Base-by-base conservation (phyloP, 2,888 invertebrate genomes). In the Erannis defoliaria region DNA sequence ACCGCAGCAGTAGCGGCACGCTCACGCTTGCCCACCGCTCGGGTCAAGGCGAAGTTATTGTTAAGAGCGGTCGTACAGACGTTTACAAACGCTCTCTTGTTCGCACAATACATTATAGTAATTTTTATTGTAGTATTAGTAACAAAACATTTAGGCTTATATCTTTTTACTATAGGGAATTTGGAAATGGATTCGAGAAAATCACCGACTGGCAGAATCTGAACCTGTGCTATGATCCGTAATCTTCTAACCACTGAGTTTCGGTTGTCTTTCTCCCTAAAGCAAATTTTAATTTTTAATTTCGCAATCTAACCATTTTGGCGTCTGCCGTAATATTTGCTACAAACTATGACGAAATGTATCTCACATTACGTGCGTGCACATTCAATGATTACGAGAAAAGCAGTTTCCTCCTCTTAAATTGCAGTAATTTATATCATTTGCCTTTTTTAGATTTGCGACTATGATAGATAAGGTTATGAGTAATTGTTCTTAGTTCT, bases 361-460 rank as follows among this genome's bases (percentile, higher is more conserved):
- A 14, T 10, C 5, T 14, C 9, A 35, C 14, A 35, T 16, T 16
- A n/a, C 16, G 16, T 6, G 0, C 19, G n/a, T 3, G 10, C n/a
- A 42, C 21, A 23, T 42, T n/a, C 5, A 19, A n/a, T 6, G 21
- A 5, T 12, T 2, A 6, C 6, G 19, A 8, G 31, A n/a, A 31
- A 46, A 10, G n/a, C 23, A 12, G 3, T 38, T 1, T 10, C 6
- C n/a, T 26, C 67, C 71, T 70, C 70, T 74, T 71, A 70, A 71
- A 77, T 73, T 72, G 54, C 77, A 42, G 72, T 68, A 77, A 77
- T 74, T 74, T 75, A 71, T 75, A 70, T 71, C 67, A 74, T 73
- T 73, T 67, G 59, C 60, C 58, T 68, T 70, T 72, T 70, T 70
- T 67, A 62, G 62, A 65, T 67, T 62, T 45, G 57, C 55, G 43